phyloP scores from a whole-genome alignment of 2,888 invertebrate genomes.

The Malachius bipustulatus region DNA sequence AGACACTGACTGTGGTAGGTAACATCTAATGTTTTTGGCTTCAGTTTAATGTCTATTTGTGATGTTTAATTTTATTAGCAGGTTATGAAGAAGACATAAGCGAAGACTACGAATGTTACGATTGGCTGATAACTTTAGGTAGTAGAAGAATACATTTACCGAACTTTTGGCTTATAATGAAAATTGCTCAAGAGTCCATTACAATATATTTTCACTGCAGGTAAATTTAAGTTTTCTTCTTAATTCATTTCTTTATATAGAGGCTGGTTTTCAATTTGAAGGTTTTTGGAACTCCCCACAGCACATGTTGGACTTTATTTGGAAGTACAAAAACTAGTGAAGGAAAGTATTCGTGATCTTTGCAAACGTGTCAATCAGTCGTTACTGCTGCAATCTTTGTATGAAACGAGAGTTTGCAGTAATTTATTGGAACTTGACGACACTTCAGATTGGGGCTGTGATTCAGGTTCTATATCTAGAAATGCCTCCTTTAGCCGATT shows the following conservation, averaged over 20 bases:
- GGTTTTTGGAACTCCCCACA: constrained; percentile 43
- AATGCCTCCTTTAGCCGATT: constrained; percentile 29
- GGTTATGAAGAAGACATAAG: constrained; percentile 54
- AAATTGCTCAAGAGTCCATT: constrained; percentile 45
- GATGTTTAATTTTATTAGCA: constrained; percentile 16
- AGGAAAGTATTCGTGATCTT: constrained; percentile 44
- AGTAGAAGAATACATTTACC: constrained; percentile 44
- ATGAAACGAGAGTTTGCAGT: constrained; percentile 54
- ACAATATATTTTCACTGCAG: constrained; percentile 58
- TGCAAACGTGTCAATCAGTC: constrained; percentile 58
- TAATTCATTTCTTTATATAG: constrained; percentile 4
- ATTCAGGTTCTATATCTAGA: constrained; percentile 24
- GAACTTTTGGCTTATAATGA: constrained; percentile 60
- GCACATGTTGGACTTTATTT: constrained; percentile 41
- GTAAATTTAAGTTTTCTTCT: too few species aligned
- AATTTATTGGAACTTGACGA: constrained; percentile 52
- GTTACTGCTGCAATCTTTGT: constrained; percentile 53
- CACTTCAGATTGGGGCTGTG: constrained; percentile 27
- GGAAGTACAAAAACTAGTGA: constrained; percentile 41
- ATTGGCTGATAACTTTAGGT: constrained; percentile 43
- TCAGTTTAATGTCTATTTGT: constrained; percentile 3
- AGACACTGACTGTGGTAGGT: constrained; percentile 30
- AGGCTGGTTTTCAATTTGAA: constrained; percentile 19
- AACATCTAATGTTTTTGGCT: background rate
- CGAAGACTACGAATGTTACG: constrained; percentile 47